Conservation (phyloP, 1,140 invertebrate species). For the Lineus longissimus region DNA sequence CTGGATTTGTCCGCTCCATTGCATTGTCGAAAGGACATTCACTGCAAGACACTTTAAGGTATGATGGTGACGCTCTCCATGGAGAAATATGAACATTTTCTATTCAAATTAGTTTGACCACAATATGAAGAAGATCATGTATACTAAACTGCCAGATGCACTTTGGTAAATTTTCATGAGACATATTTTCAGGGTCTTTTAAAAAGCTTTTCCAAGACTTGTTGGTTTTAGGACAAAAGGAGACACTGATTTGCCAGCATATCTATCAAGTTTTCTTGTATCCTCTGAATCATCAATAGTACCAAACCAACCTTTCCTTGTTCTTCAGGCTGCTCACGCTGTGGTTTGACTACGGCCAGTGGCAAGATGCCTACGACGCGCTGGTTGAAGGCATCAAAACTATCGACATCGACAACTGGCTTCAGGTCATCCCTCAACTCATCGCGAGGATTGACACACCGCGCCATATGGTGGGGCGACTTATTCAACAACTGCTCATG, state of each 20-base stretch:
- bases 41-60: conserved; percentile 93
- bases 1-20: conserved; percentile 95
- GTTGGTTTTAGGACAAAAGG: too few relatives aligned
- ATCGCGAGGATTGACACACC: conserved; percentile 97
- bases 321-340: conserved; percentile 55
- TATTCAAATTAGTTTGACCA: too few relatives aligned
- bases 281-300: too few relatives aligned
- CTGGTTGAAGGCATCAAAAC: conserved; percentile 85
- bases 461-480: conserved; percentile 75
- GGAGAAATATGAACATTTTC: neutral
- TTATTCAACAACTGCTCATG: conserved; percentile 89
- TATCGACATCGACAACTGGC: conserved; percentile 97
- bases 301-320: too few relatives aligned
- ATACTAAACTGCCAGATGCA: too few relatives aligned
- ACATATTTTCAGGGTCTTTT: too few relatives aligned
- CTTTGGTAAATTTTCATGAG: too few relatives aligned
- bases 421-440: conserved; percentile 98
- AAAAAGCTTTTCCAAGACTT: too few relatives aligned
- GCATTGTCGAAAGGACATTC: conserved; percentile 82
- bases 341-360: conserved; percentile 62
- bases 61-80: neutral
- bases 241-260: too few relatives aligned
- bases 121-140: too few relatives aligned
- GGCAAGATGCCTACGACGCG: conserved; percentile 88
- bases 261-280: too few relatives aligned